Conservation (phyloP, 2,113 vertebrate species). For the Pomatorhinus ruficollis region DNA sequence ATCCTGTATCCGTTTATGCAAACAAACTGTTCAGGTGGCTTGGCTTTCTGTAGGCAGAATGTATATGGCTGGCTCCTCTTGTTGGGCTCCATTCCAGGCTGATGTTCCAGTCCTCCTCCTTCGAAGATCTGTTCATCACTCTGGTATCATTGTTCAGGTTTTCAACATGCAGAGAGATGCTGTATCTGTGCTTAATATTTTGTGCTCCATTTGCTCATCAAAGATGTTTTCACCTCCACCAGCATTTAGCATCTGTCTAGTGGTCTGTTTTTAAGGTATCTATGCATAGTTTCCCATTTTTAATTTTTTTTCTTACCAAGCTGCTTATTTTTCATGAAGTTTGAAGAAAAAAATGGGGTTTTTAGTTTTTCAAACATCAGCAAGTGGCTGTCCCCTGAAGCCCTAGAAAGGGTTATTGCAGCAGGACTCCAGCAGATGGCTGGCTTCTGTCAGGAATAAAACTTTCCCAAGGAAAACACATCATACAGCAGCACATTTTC, state of each 20-base stretch:
- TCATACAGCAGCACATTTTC: neutral
- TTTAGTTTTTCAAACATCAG: neutral
- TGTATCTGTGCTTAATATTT: neutral
- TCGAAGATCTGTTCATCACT: neutral
- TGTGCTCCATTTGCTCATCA: neutral
- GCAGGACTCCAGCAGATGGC: conserved; percentile 63
- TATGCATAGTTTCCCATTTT: neutral
- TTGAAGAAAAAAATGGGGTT: neutral
- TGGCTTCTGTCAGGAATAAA: conserved; percentile 64
- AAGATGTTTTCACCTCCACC: neutral
- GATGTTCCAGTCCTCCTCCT: neutral
- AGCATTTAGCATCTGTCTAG: neutral
- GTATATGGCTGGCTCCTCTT: neutral
- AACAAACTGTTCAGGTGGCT: neutral
- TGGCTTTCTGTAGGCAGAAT: neutral
- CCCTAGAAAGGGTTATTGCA: conserved; percentile 12
- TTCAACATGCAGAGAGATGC: neutral
- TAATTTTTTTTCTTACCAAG: neutral
- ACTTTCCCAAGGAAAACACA: neutral
- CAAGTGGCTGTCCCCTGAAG: neutral
- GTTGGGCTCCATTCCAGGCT: neutral
- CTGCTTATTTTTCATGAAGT: neutral
- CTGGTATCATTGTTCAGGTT: neutral
- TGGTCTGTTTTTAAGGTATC: neutral
- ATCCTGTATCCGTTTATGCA: neutral